phyloP scores from a whole-genome alignment of 1,140 invertebrate species.

The Drosophila repletoides region DNA sequence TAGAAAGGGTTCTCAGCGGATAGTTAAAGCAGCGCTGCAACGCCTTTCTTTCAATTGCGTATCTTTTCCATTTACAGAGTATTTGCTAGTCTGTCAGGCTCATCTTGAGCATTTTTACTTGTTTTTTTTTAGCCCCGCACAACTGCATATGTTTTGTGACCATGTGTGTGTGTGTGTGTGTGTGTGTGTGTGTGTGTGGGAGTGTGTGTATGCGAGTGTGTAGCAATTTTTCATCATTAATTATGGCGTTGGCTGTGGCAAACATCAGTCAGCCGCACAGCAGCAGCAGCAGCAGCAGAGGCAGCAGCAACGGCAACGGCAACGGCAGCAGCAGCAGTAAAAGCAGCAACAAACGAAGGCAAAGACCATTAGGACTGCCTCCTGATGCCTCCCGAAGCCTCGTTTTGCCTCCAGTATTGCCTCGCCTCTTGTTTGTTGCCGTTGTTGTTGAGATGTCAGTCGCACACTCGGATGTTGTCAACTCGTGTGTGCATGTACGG shows the following conservation, averaged over 20 bases:
- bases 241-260: constrained; percentile 75
- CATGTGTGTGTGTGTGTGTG: constrained; percentile 31
- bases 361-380: constrained; percentile 67
- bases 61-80: too few species aligned
- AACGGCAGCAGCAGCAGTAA: constrained; percentile 15
- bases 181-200: constrained; percentile 46
- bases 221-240: constrained; percentile 80
- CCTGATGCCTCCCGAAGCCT: background rate
- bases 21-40: too few species aligned
- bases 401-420: background rate
- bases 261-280: constrained; percentile 72
- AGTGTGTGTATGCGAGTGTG: constrained; percentile 49
- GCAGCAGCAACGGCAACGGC: too few species aligned
- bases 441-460: constrained; percentile 70
- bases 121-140: constrained; percentile 8
- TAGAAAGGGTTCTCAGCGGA: too few species aligned
- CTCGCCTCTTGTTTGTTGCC: constrained; percentile 1
- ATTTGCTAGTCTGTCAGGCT: too few species aligned
- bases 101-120: too few species aligned
- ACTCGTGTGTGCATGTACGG: constrained; percentile 48
- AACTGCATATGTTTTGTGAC: constrained; percentile 64
- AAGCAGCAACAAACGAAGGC: constrained; percentile 52
- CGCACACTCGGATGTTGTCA: constrained; percentile 73
- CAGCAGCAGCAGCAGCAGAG: constrained; percentile 3
- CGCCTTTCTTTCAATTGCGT: constrained; percentile 11